Conservation (phyloP, 2,888 invertebrate genomes). For the Agrotis exclamationis region DNA sequence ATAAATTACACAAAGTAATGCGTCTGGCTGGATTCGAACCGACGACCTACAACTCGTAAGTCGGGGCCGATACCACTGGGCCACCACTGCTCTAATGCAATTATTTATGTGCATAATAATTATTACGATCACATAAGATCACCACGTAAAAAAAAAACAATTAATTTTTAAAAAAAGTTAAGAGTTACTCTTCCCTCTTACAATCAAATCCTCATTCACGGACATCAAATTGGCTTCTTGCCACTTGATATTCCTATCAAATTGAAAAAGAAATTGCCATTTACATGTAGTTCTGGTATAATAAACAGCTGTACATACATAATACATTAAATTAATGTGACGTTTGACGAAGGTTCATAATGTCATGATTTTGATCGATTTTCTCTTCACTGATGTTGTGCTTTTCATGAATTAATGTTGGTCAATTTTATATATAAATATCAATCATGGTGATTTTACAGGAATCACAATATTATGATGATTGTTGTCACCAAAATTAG, state of each 20-base stretch:
- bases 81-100: no score
- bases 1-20: no score
- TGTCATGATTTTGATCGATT: slow-evolving; percentile 24
- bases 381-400: neutral
- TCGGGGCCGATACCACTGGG: no score
- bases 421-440: neutral
- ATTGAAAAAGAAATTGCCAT: slow-evolving; percentile 18
- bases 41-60: no score
- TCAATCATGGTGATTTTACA: no score
- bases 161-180: no score
- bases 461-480: neutral
- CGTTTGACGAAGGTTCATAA: slow-evolving; percentile 24
- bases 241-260: slow-evolving; percentile 4
- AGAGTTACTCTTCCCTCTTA: no score
- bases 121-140: no score
- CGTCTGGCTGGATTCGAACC: no score
- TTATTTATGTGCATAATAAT: no score
- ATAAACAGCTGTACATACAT: slow-evolving; percentile 14
- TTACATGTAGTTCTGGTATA: neutral
- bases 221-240: neutral
- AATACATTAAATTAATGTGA: slow-evolving; percentile 21
- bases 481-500: neutral
- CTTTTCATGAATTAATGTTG: neutral
- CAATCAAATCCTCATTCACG: neutral
- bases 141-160: no score